Base-by-base conservation (phyloP, 2,797 vertebrate genomes). In the Chromis chromis region DNA sequence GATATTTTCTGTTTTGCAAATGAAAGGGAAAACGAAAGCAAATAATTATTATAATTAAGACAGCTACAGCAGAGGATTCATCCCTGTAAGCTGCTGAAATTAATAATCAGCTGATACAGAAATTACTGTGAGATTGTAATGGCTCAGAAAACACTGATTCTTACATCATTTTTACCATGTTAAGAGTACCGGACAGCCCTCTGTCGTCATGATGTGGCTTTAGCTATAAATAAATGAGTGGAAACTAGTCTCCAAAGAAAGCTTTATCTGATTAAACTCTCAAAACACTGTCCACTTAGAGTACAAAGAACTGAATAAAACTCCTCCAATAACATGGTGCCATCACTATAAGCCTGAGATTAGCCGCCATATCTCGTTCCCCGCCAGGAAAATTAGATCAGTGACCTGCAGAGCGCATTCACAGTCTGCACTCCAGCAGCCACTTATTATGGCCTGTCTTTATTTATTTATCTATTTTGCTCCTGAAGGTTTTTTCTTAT, bases 341-440 rank as follows among this genome's bases (percentile, higher is more conserved):
- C 69, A 79, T 88, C 42, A 25, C 78, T 69, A 76, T 86, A 89
- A 90, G 75, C 79, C 88, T 62, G 58, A 88, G 83, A 92, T 93
- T 88, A 91, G 82, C 80, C 74, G 61, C n/a, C 72, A 68, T 81
- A 84, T 87, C 74, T 86, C 87, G 86, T 91, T 89, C 53, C 76
- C 74, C 1, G 73, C 79, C 86, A 90, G 83, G 76, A 90, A 91
- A 91, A 93, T 92, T 82, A 85, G 78, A 92, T 91, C 86, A 87
- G 71, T 74, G 77, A 74, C 78, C 86, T 78, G 81, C 81, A 69
- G 72, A 79, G 68, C 12, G 16, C 73, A 78, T 78, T 91, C 62
- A 82, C 54, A 65, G 75, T 63, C 76, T 28, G 6, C 62, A 57
- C 66, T 66, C 69, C 63, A 80, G 31, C 13, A 62, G 70, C 66